Base-by-base conservation (phyloP, 1,140 invertebrate species). In the Pararge aegeria region DNA sequence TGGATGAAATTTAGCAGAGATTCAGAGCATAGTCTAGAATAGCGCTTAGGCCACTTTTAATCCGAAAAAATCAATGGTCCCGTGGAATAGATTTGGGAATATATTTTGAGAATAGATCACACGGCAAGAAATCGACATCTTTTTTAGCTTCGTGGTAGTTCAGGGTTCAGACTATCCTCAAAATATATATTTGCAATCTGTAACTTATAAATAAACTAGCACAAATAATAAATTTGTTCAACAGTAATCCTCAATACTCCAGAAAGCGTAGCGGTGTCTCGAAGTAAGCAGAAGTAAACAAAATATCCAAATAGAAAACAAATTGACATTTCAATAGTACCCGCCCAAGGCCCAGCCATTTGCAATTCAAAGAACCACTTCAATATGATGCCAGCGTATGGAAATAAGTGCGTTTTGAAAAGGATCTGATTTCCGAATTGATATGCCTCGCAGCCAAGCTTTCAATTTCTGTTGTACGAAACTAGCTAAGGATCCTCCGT, bases 321-420 rank as follows among this genome's bases (percentile, higher is more conserved):
- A 88, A 87, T 87, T 87, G 85, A 84, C 85, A 77, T 85, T 83
- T 88, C 79, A 84, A 88, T 88, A 69, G 79, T 63, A 70, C 68
- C 72, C 73, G 75, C 73, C 74, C 70, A 82, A 72, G 78, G 77
- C 75, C 70, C 55, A 61, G 57, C 63, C 67, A 87, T 88, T 88
- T 85, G 83, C 83, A 88, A 86, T 86, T 88, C 85, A 86, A 88
- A 85, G 81, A 68, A 73, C 68, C 73, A 79, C 70, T 78, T 81
- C 83, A 80, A 86, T 83, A 82, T 81, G 80, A 75, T 70, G 72
- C 74, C 72, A 78, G 71, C 80, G 73, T 83, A 85, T 85, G 83
- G 82, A 79, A 83, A 88, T 87, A 80, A 83, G 77, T 75, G 58
- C 59, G 71, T 78, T 80, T 77, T 82, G 77, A 80, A 84, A 80